Conservation (phyloP, 2,888 invertebrate species). For the Entomobrya multifasciata region DNA sequence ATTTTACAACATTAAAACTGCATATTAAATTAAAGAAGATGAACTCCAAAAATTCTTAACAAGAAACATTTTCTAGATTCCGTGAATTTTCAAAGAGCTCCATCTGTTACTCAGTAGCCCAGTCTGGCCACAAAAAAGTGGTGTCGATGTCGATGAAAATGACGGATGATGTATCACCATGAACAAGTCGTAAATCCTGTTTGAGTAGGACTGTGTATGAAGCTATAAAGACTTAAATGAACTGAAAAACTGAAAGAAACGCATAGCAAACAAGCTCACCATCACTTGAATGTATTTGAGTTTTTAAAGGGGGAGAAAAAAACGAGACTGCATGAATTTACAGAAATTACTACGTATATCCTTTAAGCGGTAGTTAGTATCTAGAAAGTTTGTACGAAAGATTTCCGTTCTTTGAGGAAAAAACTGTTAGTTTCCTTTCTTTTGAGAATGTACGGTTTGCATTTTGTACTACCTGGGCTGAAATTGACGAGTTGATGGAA, state of each 20-base stretch:
- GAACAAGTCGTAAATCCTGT: slow-evolving; percentile 60
- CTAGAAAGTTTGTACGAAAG: slow-evolving; percentile 62
- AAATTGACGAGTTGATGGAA: too few relatives aligned
- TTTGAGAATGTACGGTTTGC: too few relatives aligned
- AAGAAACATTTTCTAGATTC: too few relatives aligned
- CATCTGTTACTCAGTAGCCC: slow-evolving; percentile 1
- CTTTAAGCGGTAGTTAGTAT: slow-evolving; percentile 65
- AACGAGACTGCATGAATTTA: background rate
- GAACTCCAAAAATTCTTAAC: too few relatives aligned
- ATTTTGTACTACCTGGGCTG: too few relatives aligned
- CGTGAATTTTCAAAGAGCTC: too few relatives aligned
- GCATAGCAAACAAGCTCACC: too few relatives aligned
- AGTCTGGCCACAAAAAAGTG: background rate
- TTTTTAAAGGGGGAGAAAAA: slow-evolving; percentile 35
- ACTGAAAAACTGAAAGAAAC: slow-evolving; percentile 52
- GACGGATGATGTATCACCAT: slow-evolving; percentile 49
- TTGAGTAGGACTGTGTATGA: slow-evolving; percentile 50
- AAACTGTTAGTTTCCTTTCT: slow-evolving; percentile 55
- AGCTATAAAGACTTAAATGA: slow-evolving; percentile 60
- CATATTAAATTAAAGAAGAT: too few relatives aligned
- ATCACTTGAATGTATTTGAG: too few relatives aligned
- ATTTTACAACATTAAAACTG: too few relatives aligned
- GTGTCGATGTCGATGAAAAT: slow-evolving; percentile 11
- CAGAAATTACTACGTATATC: slow-evolving; percentile 47
- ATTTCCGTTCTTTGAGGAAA: slow-evolving; percentile 62